phyloP scores from a whole-genome alignment of 2,888 invertebrate species.

The Eupithecia tripunctaria region DNA sequence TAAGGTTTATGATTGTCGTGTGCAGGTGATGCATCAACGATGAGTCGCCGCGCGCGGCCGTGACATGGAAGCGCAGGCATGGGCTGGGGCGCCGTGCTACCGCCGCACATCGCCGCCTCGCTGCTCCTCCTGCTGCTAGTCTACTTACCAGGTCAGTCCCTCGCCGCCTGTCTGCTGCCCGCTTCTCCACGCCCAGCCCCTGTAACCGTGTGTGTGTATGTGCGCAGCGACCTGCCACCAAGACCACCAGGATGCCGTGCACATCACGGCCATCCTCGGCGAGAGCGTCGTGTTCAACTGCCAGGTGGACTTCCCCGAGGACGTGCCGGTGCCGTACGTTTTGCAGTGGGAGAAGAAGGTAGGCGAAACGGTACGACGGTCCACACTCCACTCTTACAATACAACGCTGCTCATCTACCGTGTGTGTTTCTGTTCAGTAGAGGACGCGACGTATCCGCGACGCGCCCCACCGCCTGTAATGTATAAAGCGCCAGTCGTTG shows the following conservation, averaged over 20 bases:
- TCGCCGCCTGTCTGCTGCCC: background rate
- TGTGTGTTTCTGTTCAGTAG: constrained; percentile 85
- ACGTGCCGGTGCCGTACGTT: constrained; percentile 98
- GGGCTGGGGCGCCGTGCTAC: constrained; percentile 95
- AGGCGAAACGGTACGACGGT: constrained; percentile 96
- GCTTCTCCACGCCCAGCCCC: background rate
- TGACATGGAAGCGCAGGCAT: constrained; percentile 95
- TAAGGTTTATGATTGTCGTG: constrained; percentile 15
- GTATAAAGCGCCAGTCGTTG: constrained; percentile 75
- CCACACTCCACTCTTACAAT: constrained; percentile 84
- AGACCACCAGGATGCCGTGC: constrained; percentile 96
- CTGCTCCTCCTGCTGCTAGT: constrained; percentile 83
- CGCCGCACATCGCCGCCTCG: constrained; percentile 87
- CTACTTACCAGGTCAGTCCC: constrained; percentile 74
- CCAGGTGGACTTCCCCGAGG: constrained; percentile 98
- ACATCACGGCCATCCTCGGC: constrained; percentile 98
- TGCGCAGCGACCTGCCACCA: constrained; percentile 89
- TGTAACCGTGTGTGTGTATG: background rate
- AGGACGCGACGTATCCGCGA: constrained; percentile 80
- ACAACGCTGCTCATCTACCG: constrained; percentile 84
- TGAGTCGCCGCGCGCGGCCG: constrained; percentile 89
- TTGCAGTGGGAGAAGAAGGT: constrained; percentile 99
- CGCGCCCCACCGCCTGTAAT: constrained; percentile 80
- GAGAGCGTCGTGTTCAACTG: constrained; percentile 99
- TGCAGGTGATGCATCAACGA: constrained; percentile 87